Conservation (phyloP, 2,113 vertebrate species). For the Pavo muticus region DNA sequence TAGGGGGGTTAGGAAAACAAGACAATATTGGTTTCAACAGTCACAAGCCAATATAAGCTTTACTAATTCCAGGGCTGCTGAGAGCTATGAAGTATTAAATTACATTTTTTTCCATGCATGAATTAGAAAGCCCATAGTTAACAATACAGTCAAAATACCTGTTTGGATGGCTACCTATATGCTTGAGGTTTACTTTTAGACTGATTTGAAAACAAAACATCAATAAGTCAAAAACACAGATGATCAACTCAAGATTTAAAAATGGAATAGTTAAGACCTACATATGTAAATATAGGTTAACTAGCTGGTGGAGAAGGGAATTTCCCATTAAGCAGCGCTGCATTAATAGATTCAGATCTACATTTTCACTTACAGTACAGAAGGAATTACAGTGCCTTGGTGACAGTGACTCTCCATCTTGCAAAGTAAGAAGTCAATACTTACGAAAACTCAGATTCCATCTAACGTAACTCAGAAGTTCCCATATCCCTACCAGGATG, state of each 20-base stretch:
- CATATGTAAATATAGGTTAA: neutral
- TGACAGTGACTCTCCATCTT: neutral
- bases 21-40: conserved; percentile 16
- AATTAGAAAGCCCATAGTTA: neutral
- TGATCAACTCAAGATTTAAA: neutral
- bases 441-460: neutral
- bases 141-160: neutral
- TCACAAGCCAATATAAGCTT: conserved; percentile 13
- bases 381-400: neutral
- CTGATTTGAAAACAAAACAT: neutral
- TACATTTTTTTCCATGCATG: neutral
- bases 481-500: neutral
- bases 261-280: neutral
- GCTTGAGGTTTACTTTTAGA: neutral
- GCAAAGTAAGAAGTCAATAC: neutral
- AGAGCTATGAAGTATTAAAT: conserved; percentile 3
- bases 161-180: neutral
- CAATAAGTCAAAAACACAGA: neutral
- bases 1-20: conserved; percentile 37
- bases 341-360: neutral
- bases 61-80: conserved; percentile 29
- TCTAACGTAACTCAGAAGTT: neutral
- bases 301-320: neutral
- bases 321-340: neutral
- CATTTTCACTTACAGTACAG: neutral